Percentiles rank a stretch among this genome's conserved stretches.
These are phyloP conservation scores for Otus sunia DNA, from an alignment of 2,113 vertebrate species.

Conservation along the genomic window DNA sequence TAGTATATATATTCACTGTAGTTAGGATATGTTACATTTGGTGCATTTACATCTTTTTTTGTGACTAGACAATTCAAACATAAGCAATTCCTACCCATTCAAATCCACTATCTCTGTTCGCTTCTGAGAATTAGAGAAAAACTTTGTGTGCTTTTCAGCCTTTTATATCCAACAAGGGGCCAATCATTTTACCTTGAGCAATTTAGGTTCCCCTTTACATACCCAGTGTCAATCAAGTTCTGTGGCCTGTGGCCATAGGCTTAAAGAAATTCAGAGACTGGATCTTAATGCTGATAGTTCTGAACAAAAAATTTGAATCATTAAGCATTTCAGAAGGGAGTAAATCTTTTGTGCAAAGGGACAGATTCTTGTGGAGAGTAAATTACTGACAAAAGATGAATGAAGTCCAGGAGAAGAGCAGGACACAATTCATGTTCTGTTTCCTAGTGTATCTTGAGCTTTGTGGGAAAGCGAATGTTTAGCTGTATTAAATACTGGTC, in stretches of 20 bases:
- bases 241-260: neutral
- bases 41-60: neutral
- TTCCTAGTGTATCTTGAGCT: neutral
- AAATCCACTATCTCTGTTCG: neutral
- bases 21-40: neutral
- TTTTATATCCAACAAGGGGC: neutral
- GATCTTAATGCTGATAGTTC: neutral
- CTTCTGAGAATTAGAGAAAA: neutral
- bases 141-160: neutral
- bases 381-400: neutral
- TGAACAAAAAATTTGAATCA: neutral
- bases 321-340: neutral
- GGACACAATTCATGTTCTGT: neutral
- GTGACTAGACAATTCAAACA: neutral
- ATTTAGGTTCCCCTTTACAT: neutral
- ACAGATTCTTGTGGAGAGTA: neutral
- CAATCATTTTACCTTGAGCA: neutral
- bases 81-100: neutral
- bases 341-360: neutral
- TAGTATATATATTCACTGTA: neutral
- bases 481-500: neutral
- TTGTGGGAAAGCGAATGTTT: neutral
- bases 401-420: neutral
- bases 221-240: neutral
- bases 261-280: neutral